Conservation (phyloP, 1,140 invertebrate genomes). For the Sitophilus oryzae region DNA sequence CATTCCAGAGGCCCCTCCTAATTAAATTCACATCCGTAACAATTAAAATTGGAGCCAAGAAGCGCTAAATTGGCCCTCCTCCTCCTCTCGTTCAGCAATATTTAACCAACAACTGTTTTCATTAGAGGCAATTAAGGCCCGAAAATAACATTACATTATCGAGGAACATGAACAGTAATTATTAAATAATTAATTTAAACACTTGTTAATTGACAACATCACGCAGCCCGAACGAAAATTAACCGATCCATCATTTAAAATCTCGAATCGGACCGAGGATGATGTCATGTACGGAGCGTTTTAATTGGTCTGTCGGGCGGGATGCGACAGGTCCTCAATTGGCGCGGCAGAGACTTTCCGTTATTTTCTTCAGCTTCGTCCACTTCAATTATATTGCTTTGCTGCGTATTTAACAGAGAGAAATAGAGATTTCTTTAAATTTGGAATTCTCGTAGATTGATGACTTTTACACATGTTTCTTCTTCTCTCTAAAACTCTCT, state of each 20-base stretch:
- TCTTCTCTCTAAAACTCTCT: no score
- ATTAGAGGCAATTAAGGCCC: constrained; percentile 25
- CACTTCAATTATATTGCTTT: constrained; percentile 10
- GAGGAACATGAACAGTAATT: constrained; percentile 22
- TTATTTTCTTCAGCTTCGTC: not conserved
- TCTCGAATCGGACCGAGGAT: constrained; percentile 19
- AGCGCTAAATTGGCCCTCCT: constrained; percentile 2
- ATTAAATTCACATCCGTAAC: constrained; percentile 10
- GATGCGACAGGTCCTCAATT: constrained; percentile 17
- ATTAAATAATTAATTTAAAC: constrained; percentile 33
- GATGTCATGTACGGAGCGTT: constrained; percentile 30
- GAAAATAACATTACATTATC: constrained; percentile 29
- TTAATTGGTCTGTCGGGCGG: constrained; percentile 22
- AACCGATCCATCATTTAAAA: constrained; percentile 28
- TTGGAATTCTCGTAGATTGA: not conserved
- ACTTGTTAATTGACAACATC: constrained; percentile 31
- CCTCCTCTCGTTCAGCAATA: constrained; percentile 12
- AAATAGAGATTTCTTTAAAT: constrained; percentile 3
- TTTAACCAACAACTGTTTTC: constrained; percentile 26
- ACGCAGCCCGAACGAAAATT: constrained; percentile 23
- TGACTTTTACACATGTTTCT: no score
- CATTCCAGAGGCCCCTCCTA: not conserved
- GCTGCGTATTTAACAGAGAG: not conserved
- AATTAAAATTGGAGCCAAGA: constrained; percentile 9
- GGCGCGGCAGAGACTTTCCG: not conserved